Base-by-base conservation (phyloP, 2,113 vertebrate genomes). In the Ceyx cyanopectus region DNA sequence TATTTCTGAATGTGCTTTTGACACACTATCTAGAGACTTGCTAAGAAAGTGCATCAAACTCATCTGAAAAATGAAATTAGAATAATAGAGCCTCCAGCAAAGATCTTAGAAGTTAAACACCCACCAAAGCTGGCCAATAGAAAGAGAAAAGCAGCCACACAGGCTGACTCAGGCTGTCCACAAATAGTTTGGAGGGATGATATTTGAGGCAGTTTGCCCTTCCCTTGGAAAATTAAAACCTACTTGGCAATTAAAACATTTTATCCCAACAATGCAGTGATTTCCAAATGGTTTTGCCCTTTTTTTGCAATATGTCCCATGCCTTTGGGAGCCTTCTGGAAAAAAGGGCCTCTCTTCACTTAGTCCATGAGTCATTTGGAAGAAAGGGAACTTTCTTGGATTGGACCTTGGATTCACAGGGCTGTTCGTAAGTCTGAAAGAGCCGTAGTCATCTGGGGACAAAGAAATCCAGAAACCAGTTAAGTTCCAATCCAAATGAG, bases 251-350 rank as follows among this genome's bases (percentile, higher is more conserved):
- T 43, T 66, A 50, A 72, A 16, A 82, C 5, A 4, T 82, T 77
- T 83, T 70, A 70, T 82, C 20, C 40, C 58, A 54, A 26, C 56
- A 85, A 34, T 22, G 34, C 9, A 29, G n/a, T n/a, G 26, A 81
- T 90, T 95, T 96, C 82, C 56, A 87, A 67, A 51, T 70, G 26
- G 75, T 81, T 72, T 94, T 43, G 85, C 6, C 66, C 60, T 32
- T 63, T 67, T 67, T 75, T 66, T 85, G 29, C 60, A 92, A 89
- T 10, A 56, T 8, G 22, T 62, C 30, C 54, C 65, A 60, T 10
- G 11, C 72, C 78, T 75, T 78, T 69, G 63, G 34, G 46, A 90
- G 61, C n/a, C 8, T 88, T 93, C 41, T 85, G 57, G 61, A 88
- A 85, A 37, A 95, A 87, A 92, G 43, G 32, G 40, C 50, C 48